Conservation (phyloP, 2,797 vertebrate genomes). For the Spinus pinus region DNA sequence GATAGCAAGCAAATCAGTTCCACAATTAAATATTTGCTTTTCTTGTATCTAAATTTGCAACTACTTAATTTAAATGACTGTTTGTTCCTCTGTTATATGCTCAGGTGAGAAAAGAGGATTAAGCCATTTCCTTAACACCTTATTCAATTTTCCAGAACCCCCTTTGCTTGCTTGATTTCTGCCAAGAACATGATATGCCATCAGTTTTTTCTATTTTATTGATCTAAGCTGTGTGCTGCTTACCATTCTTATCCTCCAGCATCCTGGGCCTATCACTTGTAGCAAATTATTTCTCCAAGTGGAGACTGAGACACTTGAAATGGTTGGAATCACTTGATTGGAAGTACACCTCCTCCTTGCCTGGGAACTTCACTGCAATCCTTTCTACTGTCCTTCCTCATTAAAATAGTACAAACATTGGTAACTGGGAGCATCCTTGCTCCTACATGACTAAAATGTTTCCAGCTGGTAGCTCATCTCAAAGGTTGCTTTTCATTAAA, state of each 20-base stretch:
- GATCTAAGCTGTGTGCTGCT: not conserved
- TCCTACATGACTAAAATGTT: not conserved
- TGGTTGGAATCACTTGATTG: not conserved
- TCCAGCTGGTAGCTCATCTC: not conserved
- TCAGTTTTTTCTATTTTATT: not conserved
- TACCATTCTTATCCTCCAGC: not conserved
- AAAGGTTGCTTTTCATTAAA: not conserved
- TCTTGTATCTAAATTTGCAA: not conserved
- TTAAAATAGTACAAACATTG: not conserved
- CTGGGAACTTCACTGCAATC: not conserved
- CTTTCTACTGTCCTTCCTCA: not conserved
- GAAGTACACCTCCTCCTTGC: not conserved
- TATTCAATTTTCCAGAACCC: not conserved
- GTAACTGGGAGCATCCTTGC: not conserved
- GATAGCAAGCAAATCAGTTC: not conserved
- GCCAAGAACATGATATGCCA: not conserved
- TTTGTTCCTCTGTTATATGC: not conserved
- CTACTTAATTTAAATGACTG: not conserved
- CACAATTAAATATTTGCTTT: not conserved
- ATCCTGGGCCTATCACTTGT: not conserved
- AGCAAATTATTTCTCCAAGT: not conserved
- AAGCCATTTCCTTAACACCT: not conserved
- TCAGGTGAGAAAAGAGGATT: not conserved
- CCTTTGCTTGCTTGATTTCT: not conserved
- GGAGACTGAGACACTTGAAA: not conserved